These are phyloP conservation scores for Cylas formicarius DNA, from an alignment of 1,140 invertebrate species.

Conservation along the genomic window DNA sequence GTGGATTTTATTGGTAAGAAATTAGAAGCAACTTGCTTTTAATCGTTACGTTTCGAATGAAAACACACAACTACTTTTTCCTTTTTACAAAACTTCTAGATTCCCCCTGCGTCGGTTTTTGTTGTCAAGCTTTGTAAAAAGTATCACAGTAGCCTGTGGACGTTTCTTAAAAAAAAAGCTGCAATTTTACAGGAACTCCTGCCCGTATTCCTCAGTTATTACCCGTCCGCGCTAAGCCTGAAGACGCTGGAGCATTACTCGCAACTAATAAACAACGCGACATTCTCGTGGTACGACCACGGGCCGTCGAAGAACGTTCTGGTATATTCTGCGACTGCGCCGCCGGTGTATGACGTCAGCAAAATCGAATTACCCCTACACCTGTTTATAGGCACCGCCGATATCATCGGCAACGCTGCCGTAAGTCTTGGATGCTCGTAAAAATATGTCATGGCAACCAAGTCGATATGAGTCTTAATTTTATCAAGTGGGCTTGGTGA, in stretches of 20 bases:
- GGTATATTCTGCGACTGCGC: slow-evolving; percentile 16
- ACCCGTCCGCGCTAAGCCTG: slow-evolving; percentile 68
- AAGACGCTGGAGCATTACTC: slow-evolving; percentile 63
- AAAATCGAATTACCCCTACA: slow-evolving; percentile 23
- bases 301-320: slow-evolving; percentile 13
- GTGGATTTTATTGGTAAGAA: too few species aligned
- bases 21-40: too few species aligned
- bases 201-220: slow-evolving; percentile 61
- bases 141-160: too few species aligned
- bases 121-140: too few species aligned
- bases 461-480: too few species aligned
- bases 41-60: too few species aligned
- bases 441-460: too few species aligned
- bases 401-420: slow-evolving; percentile 14
- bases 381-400: slow-evolving; percentile 21
- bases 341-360: slow-evolving; percentile 23
- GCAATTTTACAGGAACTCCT: slow-evolving; percentile 48
- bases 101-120: too few species aligned
- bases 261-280: slow-evolving; percentile 46
- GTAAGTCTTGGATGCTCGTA: too few species aligned
- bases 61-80: not conserved
- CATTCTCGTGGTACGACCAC: slow-evolving; percentile 26
- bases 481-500: too few species aligned
- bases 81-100: too few species aligned
- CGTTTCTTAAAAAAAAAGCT: too few species aligned